These are phyloP conservation scores for Chloropsis cyanopogon DNA, from an alignment of 2,113 vertebrate genomes.

Conservation along the genomic window DNA sequence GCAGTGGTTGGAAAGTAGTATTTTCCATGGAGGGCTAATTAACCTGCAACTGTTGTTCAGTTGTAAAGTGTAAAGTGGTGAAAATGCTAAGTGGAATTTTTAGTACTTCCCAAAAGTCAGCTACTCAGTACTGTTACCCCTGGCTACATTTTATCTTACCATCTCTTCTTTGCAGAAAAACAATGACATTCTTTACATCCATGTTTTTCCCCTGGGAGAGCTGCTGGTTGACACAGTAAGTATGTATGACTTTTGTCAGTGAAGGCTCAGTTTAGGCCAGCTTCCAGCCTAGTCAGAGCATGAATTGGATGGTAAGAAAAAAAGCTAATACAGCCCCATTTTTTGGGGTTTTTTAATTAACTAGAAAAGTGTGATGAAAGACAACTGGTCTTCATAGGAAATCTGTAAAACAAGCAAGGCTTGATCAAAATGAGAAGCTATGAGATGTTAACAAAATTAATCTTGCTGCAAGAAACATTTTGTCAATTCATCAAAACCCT, in stretches of 20 bases:
- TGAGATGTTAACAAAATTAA: neutral
- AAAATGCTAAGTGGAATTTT: neutral
- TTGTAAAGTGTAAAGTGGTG: neutral
- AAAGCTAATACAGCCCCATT: neutral
- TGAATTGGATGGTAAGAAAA: neutral
- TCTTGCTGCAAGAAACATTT: neutral
- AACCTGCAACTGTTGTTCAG: neutral
- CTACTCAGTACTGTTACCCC: neutral
- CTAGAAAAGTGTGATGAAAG: neutral
- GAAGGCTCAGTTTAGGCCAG: neutral
- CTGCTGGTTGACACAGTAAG: neutral
- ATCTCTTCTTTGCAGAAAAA: neutral
- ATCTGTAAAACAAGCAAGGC: neutral
- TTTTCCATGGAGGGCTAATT: neutral
- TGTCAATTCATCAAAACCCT: neutral
- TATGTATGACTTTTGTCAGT: neutral
- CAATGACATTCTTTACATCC: neutral
- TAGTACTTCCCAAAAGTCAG: neutral
- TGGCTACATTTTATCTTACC: neutral
- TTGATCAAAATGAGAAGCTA: neutral
- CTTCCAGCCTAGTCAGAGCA: conserved; percentile 13
- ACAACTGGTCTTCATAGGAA: neutral
- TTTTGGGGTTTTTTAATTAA: neutral
- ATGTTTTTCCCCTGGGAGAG: neutral
- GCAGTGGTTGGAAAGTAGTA: neutral